Evolutionary conservation across 2,888 invertebrate species (phyloP), one percentile per base, ranked within the genome.

Genomic region (Colostygia pectinataria): DNA sequence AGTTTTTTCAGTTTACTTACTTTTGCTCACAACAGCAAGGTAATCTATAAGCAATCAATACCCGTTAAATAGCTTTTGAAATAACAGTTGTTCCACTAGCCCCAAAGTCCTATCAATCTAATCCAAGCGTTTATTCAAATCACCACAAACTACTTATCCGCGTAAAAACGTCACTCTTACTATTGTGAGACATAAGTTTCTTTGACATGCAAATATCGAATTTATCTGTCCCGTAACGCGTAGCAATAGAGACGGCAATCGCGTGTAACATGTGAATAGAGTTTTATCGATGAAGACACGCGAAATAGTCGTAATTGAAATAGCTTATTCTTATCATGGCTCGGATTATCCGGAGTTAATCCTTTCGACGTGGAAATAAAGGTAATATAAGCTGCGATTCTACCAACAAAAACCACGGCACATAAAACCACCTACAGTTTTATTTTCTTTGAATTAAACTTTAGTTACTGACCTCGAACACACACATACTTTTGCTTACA

Each of bases 221-320:
- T 6, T 18, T n/a, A 29, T 13, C 12, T 23, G 12, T 12, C 18
- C 45, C 39, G 15, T 47, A 32, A 8, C 6, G 6, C 12, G 25
- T 8, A 8, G 28, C 2, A 46, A 37, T 43, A 54, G 5, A 18
- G 40, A 15, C 13, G n/a, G 15, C 13, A 38, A 33, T 55, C 13
- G 40, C 29, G 14, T 24, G 42, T 34, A 4, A 9, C 24, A 25
- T 32, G 18, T 15, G 23, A 37, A 45, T 51, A 34, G 20, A 23
- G 9, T 32, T 44, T 54, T 47, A 55, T 57, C 38, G 55, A 41
- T 18, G 28, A 36, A 38, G 41, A 47, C 57, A 57, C 57, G 57
- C 57, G 38, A 57, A 47, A 38, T 33, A 52, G 52, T 52, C 53
- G 54, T 54, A 52, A 55, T 47, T 54, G 43, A 41, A 54, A 55